Conservation (phyloP, 2,113 vertebrate genomes). For the Donacobius atricapilla region DNA sequence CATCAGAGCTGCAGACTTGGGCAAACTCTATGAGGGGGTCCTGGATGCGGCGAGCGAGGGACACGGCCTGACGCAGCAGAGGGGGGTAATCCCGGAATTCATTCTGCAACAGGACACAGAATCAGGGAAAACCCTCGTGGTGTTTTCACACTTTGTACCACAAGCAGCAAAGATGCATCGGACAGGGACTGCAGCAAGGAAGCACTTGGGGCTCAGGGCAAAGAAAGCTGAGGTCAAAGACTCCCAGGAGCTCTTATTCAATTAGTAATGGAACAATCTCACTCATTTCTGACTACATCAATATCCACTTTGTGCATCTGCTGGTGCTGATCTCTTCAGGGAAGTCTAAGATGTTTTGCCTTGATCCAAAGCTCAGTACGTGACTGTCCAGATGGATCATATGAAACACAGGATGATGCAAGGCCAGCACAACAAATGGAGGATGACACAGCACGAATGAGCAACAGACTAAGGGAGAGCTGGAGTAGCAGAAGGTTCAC, state of each 20-base stretch:
- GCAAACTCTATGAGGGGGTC: slow-evolving; percentile 95
- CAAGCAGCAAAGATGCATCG: background rate
- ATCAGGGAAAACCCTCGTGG: background rate
- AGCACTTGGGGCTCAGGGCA: background rate
- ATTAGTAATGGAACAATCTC: background rate
- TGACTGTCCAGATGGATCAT: background rate
- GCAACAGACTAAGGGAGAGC: background rate
- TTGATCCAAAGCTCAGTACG: background rate
- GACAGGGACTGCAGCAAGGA: background rate
- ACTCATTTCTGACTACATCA: background rate
- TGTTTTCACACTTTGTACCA: background rate
- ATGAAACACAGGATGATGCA: background rate
- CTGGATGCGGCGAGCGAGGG: slow-evolving; percentile 93
- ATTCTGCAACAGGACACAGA: slow-evolving; percentile 60
- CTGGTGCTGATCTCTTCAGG: background rate
- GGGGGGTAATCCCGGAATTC: slow-evolving; percentile 95
- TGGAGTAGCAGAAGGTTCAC: slow-evolving; percentile 66
- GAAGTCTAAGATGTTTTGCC: background rate
- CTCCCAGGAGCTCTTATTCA: background rate
- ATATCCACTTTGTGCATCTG: background rate
- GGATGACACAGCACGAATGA: background rate
- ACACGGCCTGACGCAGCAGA: slow-evolving; percentile 91
- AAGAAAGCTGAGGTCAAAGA: background rate
- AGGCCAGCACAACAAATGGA: background rate
- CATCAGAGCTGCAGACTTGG: slow-evolving; percentile 95